These are phyloP conservation scores for Mesaphorura yosii DNA, from an alignment of 1,140 invertebrate species.

Conservation along the genomic window DNA sequence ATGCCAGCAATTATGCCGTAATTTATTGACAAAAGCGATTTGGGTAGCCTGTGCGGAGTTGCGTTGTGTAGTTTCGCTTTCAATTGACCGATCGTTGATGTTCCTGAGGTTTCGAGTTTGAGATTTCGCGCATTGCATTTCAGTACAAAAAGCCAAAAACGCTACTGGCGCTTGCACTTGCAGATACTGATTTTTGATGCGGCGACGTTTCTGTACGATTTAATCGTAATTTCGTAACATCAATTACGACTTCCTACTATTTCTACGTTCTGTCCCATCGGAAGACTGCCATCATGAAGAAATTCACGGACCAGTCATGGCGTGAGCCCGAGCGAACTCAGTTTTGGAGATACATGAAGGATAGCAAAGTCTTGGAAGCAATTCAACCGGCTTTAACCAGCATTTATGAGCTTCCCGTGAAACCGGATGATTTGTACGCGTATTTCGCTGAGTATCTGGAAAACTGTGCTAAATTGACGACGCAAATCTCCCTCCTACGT, in stretches of 20 bases:
- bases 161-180: too few species aligned
- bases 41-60: too few species aligned
- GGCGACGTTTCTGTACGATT: too few species aligned
- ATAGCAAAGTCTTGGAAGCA: neutral
- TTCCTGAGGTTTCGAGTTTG: neutral
- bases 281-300: neutral
- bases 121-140: neutral
- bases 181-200: too few species aligned
- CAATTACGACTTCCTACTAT: too few species aligned
- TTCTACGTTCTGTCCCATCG: neutral
- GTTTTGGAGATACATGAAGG: neutral
- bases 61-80: too few species aligned
- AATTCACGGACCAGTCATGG: neutral
- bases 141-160: neutral
- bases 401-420: neutral
- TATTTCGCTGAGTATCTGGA: slow-evolving; percentile 3
- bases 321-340: neutral
- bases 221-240: too few species aligned
- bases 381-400: neutral
- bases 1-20: too few species aligned
- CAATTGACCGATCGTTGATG: too few species aligned
- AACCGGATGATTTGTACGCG: neutral
- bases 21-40: too few species aligned
- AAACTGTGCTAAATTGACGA: neutral
- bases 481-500: neutral